A percentile compares a stretch with the other conserved stretches of the same genome.
These are phyloP conservation scores for Halocynthia aurantium DNA, from an alignment of 23 tunicate genomes.

Conservation along the genomic window DNA sequence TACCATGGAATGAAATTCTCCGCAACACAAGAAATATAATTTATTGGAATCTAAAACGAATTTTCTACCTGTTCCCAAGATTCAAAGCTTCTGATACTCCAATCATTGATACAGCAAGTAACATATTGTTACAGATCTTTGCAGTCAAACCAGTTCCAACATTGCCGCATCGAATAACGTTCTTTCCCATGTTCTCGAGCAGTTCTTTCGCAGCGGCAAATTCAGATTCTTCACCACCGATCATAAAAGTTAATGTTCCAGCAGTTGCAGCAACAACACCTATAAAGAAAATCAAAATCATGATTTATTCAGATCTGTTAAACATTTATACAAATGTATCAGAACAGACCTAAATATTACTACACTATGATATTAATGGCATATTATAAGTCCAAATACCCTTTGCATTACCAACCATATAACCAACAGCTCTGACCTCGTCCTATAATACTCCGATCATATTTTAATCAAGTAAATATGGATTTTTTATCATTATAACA, in stretches of 20 bases:
- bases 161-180: conserved; percentile 83
- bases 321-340: conserved; percentile 3
- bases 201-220: conserved; percentile 49
- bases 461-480: no score
- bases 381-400: no score
- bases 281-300: not conserved
- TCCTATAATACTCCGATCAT: no score
- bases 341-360: not conserved
- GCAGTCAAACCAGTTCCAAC: conserved; percentile 99
- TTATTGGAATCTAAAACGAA: no score
- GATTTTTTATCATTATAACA: no score
- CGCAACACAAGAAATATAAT: no score
- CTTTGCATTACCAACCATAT: no score
- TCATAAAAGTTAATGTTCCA: conserved; percentile 96
- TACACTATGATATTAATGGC: no score
- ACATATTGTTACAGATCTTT: conserved; percentile 94
- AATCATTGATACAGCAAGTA: conserved; percentile 93
- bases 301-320: no score
- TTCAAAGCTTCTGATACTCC: conserved; percentile 91
- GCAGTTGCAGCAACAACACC: conserved; percentile 94
- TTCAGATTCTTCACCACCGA: conserved; percentile 75
- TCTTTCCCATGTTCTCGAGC: conserved; percentile 71
- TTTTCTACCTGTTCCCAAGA: conserved; percentile 56
- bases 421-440: no score
- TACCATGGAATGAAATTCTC: no score